Evolutionary conservation across 2,888 invertebrate genomes (phyloP).

Genomic region (Nomada flava): DNA sequence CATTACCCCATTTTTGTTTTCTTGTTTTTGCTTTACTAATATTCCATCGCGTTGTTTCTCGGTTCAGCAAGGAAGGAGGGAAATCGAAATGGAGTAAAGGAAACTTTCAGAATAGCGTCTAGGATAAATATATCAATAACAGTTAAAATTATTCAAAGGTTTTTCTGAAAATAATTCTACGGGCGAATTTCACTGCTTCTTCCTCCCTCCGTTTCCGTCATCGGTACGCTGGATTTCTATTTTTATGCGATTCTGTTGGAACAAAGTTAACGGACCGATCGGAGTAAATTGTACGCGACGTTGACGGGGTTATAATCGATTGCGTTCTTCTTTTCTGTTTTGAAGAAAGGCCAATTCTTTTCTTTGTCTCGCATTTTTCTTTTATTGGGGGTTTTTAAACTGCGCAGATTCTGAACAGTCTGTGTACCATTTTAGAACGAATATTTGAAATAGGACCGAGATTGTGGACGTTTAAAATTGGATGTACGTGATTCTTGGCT

Average conservation of each 20-base stretch:
- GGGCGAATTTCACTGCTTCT: neutral
- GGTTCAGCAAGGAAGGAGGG: too few relatives aligned
- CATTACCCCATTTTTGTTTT: neutral
- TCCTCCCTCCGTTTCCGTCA: neutral
- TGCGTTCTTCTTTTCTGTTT: neutral
- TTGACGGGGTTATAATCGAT: slow-evolving; percentile 2
- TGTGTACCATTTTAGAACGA: too few relatives aligned
- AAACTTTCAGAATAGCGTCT: neutral
- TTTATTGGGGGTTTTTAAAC: too few relatives aligned
- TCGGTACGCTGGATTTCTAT: slow-evolving; percentile 16
- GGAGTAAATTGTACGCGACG: neutral
- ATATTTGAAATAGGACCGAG: too few relatives aligned
- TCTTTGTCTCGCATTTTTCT: too few relatives aligned
- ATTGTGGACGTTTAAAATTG: too few relatives aligned
- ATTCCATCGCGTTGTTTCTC: too few relatives aligned
- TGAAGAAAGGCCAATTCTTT: neutral
- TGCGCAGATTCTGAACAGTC: too few relatives aligned
- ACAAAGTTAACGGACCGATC: neutral
- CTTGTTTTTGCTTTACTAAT: neutral
- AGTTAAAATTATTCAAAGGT: slow-evolving; percentile 1
- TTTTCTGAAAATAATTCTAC: slow-evolving; percentile 2
- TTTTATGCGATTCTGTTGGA: slow-evolving; percentile 16
- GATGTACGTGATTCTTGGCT: too few relatives aligned
- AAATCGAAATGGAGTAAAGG: neutral
- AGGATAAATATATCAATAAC: slow-evolving; percentile 8